phyloP scores from a whole-genome alignment of 2,888 invertebrate species.

The Epicampocera succincta region DNA sequence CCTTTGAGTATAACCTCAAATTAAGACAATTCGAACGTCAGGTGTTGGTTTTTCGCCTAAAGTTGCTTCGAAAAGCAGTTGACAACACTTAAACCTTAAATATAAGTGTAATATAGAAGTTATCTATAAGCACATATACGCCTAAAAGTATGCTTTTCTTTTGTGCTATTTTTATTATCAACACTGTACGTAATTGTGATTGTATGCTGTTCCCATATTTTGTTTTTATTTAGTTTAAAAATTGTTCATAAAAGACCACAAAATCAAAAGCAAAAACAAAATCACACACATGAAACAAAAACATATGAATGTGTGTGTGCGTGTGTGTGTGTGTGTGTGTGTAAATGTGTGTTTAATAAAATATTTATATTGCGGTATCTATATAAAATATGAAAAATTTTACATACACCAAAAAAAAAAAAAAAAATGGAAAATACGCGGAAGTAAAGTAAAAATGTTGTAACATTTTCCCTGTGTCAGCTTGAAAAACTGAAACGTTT shows the following conservation, averaged over 20 bases:
- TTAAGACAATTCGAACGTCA: too few species aligned
- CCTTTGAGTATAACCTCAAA: too few species aligned
- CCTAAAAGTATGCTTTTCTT: background rate
- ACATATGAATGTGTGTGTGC: constrained; percentile 22
- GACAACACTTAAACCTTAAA: too few species aligned
- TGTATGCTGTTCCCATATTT: background rate
- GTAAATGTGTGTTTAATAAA: constrained; percentile 14
- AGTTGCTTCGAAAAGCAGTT: too few species aligned
- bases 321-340: too few species aligned
- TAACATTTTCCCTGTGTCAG: constrained; percentile 53
- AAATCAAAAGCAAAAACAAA: constrained; percentile 34
- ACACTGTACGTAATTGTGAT: background rate
- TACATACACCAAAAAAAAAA: constrained; percentile 16
- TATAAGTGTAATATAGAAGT: too few species aligned
- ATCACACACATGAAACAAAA: constrained; percentile 37
- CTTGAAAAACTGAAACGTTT: constrained; percentile 24
- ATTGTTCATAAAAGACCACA: constrained; percentile 44
- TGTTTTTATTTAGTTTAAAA: constrained; percentile 34
- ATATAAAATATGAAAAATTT: constrained; percentile 36
- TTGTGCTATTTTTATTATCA: constrained; percentile 7
- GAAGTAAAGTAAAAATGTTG: constrained; percentile 55
- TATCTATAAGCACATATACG: background rate
- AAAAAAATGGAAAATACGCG: constrained; percentile 35
- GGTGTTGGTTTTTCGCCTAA: too few species aligned
- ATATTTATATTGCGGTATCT: constrained; percentile 64